These are phyloP conservation scores for Syngnathus typhle DNA, from an alignment of 2,113 vertebrate species.

Conservation along the genomic window DNA sequence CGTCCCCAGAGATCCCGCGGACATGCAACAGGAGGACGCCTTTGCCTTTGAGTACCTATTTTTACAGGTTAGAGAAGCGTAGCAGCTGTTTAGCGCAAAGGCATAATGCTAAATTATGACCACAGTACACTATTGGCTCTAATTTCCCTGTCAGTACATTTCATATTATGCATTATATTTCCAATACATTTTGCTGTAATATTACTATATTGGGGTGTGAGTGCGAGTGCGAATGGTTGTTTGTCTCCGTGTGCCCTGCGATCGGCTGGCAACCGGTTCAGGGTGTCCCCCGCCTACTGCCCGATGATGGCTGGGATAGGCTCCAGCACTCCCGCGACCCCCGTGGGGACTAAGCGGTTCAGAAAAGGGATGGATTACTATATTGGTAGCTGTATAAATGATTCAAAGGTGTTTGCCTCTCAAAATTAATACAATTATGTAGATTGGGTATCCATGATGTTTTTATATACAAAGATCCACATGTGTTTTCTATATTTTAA, in stretches of 20 bases:
- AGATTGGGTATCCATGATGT: constrained; percentile 17
- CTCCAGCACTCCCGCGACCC: too few relatives aligned
- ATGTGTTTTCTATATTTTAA: constrained; percentile 6
- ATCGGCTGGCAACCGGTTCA: too few relatives aligned
- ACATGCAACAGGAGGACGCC: constrained; percentile 86
- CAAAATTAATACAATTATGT: constrained; percentile 25
- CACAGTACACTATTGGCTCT: not conserved
- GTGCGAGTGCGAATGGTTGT: too few relatives aligned
- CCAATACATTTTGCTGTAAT: too few relatives aligned
- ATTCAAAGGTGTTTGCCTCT: not conserved
- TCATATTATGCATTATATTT: too few relatives aligned
- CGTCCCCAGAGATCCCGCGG: constrained; percentile 85
- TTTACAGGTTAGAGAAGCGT: constrained; percentile 77
- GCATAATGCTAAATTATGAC: not conserved
- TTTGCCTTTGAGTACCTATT: constrained; percentile 93
- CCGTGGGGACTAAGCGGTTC: too few relatives aligned
- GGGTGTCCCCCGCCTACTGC: too few relatives aligned
- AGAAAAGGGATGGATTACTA: too few relatives aligned
- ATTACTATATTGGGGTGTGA: too few relatives aligned
- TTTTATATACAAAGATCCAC: constrained; percentile 18
- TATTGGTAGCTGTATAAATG: too few relatives aligned
- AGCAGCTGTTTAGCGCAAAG: not conserved
- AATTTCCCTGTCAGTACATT: not conserved
- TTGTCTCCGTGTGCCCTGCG: too few relatives aligned
- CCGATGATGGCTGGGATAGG: too few relatives aligned